Conservation (phyloP, 2,113 vertebrate genomes). For the Romanogobio albipinnatus region DNA sequence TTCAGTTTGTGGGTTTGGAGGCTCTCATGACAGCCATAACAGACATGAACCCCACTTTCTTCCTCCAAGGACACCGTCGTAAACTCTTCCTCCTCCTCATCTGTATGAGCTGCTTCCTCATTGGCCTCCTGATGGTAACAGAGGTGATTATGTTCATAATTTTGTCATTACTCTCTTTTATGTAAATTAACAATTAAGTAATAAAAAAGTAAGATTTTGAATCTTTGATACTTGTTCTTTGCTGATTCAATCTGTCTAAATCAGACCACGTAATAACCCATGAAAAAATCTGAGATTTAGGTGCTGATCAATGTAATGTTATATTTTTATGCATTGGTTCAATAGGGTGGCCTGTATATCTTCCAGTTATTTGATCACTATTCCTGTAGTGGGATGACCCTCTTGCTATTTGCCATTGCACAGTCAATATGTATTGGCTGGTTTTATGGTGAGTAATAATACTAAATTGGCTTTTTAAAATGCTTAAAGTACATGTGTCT, state of each 20-base stretch:
- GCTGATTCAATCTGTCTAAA: not conserved
- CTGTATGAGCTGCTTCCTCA: slow-evolving; percentile 67
- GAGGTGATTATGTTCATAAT: slow-evolving; percentile 67
- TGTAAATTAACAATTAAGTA: no score
- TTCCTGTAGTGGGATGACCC: slow-evolving; percentile 87
- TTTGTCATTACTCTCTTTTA: not conserved
- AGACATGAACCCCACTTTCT: slow-evolving; percentile 74
- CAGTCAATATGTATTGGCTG: slow-evolving; percentile 88
- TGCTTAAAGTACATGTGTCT: not conserved
- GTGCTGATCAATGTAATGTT: not conserved
- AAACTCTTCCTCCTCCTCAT: slow-evolving; percentile 76
- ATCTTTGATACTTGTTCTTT: not conserved
- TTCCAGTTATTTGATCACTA: slow-evolving; percentile 98
- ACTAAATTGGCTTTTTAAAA: not conserved
- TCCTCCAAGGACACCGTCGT: slow-evolving; percentile 75
- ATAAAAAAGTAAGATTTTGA: not conserved
- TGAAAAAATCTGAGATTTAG: not conserved
- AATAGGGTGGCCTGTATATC: slow-evolving; percentile 92
- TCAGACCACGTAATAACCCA: not conserved
- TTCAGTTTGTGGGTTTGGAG: slow-evolving; percentile 81
- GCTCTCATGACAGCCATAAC: slow-evolving; percentile 73
- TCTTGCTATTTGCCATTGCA: slow-evolving; percentile 88
- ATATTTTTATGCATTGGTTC: not conserved
- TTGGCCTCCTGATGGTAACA: slow-evolving; percentile 79
- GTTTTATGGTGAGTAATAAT: slow-evolving; percentile 88